Percentiles rank a stretch among this genome's conserved stretches.
Evolutionary conservation across 2,888 invertebrate genomes (phyloP).

Genomic region (Tanytarsus gracilentus): DNA sequence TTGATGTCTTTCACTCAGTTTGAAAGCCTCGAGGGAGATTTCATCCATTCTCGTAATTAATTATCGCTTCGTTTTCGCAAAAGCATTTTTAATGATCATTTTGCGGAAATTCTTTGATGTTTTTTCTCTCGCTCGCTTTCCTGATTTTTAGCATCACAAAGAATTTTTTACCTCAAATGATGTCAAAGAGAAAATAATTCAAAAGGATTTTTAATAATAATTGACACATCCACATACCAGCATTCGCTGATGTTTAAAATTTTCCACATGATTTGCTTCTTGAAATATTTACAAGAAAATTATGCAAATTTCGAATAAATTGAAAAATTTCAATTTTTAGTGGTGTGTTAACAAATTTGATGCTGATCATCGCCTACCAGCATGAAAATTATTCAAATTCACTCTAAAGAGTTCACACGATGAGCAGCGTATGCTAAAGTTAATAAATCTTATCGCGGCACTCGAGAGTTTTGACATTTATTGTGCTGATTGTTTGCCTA

Average conservation of each 20-base stretch:
- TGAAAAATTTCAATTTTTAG: too few species aligned
- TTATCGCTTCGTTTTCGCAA: constrained; percentile 13
- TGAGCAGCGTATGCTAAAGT: too few species aligned
- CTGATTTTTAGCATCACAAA: constrained; percentile 1
- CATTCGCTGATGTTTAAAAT: too few species aligned
- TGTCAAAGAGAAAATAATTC: background rate
- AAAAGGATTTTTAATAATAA: too few species aligned
- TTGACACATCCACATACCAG: too few species aligned
- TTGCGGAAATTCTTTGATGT: constrained; percentile 28
- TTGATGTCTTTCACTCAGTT: background rate
- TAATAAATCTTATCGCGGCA: too few species aligned
- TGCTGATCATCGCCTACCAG: too few species aligned
- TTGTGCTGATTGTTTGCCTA: background rate
- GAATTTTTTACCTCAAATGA: too few species aligned
- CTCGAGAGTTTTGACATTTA: too few species aligned
- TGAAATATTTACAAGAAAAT: constrained; percentile 5
- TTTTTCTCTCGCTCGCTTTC: background rate
- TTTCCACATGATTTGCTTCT: constrained; percentile 21
- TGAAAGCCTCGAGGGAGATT: background rate
- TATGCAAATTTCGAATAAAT: constrained; percentile 23
- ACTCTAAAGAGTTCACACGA: too few species aligned
- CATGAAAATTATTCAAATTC: too few species aligned
- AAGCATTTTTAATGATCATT: constrained; percentile 29
- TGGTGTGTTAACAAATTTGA: constrained; percentile 27
- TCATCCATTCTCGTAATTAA: constrained; percentile 21